Evolutionary conservation across 2,888 invertebrate genomes (phyloP), one percentile per base, ranked within the genome.

Genomic region (Digitonthophagus gazella): DNA sequence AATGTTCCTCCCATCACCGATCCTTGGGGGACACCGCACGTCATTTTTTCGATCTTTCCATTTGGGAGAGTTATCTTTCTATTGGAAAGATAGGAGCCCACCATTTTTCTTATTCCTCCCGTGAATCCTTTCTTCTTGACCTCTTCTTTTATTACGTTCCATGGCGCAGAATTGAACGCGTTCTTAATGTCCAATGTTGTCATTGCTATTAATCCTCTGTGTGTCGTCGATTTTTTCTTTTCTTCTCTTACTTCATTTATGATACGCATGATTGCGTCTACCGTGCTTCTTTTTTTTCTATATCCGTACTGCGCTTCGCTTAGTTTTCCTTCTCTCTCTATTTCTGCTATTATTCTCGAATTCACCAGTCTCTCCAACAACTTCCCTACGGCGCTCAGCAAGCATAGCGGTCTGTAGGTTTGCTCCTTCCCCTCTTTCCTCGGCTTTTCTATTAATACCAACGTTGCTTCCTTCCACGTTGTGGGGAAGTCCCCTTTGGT

Each of bases 1-100:
- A 61, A 20, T n/a, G 16, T n/a, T n/a, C n/a, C n/a, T n/a, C n/a
- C n/a, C n/a, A n/a, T n/a, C n/a, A n/a, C n/a, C 5, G 66, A 58
- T 3, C 58, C 66, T n/a, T 66, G 58, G 16, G 66, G 58, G 4
- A 66, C 66, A 1, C 66, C 66, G 19, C 56, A n/a, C 2, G 6
- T 20, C 4, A 66, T n/a, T n/a, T n/a, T 58, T 11, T 66, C 22
- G 11, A 18, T 18, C 1, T 4, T n/a, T 2, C 15, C 15, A 18
- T n/a, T 18, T 2, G 15, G 11, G 56, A 18, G 14, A 18, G 4
- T 11, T 2, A 55, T 65, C 54, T 2, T 8, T 15, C 54, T 65
- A 8, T 54, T n/a, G 1, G 56, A 44, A 8, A 61, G 61, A 18
- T 61, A 61, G 6, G 6, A 18, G 5, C 18, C 18, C 2, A 20